phyloP scores from a whole-genome alignment of 1,140 invertebrate species.

The Meloidogyne floridensis region DNA sequence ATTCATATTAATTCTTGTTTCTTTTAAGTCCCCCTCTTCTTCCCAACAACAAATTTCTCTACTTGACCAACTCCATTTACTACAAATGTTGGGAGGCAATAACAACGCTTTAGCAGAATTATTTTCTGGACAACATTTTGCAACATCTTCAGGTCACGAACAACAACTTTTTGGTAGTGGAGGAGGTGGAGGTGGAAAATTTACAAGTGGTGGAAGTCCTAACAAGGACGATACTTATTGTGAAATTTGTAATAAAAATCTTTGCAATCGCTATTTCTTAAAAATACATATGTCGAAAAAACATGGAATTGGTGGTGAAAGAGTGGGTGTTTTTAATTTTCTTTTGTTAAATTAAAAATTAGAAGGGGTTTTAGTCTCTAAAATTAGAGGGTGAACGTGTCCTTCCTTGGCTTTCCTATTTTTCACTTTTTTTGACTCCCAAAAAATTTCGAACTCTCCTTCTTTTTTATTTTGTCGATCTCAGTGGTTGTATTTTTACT shows the following conservation, averaged over 20 bases:
- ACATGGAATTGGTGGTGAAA: conserved; percentile 73
- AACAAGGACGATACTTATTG: conserved; percentile 73
- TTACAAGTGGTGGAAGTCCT: conserved; percentile 23
- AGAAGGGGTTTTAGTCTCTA: too few species aligned
- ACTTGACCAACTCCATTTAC: conserved; percentile 22
- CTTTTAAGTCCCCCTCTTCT: conserved; percentile 19
- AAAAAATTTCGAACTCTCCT: too few species aligned
- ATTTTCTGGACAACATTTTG: conserved; percentile 15
- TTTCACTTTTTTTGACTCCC: too few species aligned
- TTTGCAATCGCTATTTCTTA: conserved; percentile 90
- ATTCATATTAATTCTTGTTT: neutral
- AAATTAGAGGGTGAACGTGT: too few species aligned
- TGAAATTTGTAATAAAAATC: conserved; percentile 90
- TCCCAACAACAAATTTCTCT: conserved; percentile 24
- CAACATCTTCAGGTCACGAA: conserved; percentile 3
- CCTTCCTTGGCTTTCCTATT: too few species aligned
- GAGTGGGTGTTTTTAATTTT: neutral
- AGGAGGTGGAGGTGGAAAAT: neutral
- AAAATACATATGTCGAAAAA: conserved; percentile 91
- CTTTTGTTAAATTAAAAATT: neutral
- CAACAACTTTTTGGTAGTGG: conserved; percentile 17
- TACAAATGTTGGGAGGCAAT: conserved; percentile 23
- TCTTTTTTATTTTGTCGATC: too few species aligned
- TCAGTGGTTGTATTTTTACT: too few species aligned
- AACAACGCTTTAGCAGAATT: conserved; percentile 8